These are phyloP conservation scores for Lepetodrilus schrolli DNA, from an alignment of 2,888 invertebrate genomes.

Conservation along the genomic window DNA sequence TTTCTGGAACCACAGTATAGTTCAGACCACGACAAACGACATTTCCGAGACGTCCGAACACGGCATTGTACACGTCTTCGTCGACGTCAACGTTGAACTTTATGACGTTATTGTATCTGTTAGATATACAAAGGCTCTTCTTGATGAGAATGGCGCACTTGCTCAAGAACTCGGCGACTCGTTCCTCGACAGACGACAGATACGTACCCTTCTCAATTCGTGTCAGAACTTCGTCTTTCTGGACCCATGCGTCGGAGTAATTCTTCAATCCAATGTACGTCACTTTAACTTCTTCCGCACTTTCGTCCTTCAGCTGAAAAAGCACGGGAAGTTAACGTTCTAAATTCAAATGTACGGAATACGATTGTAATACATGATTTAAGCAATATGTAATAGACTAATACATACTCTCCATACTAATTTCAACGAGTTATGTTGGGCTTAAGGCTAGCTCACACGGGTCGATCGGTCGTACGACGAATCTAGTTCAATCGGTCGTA, in stretches of 20 bases:
- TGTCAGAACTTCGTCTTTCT: slow-evolving; percentile 15
- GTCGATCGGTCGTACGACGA: no score
- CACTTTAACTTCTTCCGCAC: neutral
- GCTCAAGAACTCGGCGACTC: neutral
- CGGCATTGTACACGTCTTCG: neutral
- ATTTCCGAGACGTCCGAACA: neutral
- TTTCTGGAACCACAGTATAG: neutral
- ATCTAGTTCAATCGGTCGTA: no score
- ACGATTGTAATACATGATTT: no score
- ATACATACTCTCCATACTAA: no score
- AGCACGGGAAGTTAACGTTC: neutral
- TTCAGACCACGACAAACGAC: neutral
- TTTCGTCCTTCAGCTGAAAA: slow-evolving; percentile 9
- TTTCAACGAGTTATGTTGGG: no score
- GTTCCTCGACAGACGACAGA: neutral
- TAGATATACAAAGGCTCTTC: neutral
- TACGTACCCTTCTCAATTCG: neutral
- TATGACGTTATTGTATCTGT: neutral
- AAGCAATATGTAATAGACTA: no score
- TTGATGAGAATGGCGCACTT: neutral
- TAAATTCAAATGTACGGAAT: no score
- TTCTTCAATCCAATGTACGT: neutral
- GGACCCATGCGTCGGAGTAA: neutral
- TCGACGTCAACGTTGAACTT: neutral
- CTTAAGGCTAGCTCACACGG: no score